phyloP scores from a whole-genome alignment of 2,797 vertebrate species.

The Danio jaintianensis region DNA sequence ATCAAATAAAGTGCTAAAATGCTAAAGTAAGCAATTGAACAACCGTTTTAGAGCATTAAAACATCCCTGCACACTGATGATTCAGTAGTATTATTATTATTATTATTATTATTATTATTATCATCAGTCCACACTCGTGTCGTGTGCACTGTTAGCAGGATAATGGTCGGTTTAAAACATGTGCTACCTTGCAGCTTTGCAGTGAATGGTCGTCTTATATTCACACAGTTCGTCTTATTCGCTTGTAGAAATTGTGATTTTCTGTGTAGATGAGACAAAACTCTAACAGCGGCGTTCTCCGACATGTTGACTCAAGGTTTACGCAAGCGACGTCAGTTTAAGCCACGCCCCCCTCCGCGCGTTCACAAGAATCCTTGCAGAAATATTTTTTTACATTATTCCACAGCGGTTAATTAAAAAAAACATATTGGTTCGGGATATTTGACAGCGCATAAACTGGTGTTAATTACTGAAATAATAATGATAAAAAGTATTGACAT shows the following conservation, averaged over 20 bases:
- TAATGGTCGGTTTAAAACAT: neutral
- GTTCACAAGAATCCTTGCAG: neutral
- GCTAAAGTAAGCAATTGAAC: too few relatives aligned
- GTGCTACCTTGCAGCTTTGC: slow-evolving; percentile 48
- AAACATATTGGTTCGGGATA: too few relatives aligned
- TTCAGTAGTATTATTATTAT: too few relatives aligned
- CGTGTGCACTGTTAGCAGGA: neutral
- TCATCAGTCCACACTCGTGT: too few relatives aligned
- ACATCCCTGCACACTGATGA: neutral
- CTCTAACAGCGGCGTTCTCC: neutral
- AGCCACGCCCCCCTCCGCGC: slow-evolving; percentile 19
- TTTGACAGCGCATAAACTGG: neutral
- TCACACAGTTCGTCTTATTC: slow-evolving; percentile 21
- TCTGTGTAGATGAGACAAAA: slow-evolving; percentile 13
- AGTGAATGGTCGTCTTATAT: slow-evolving; percentile 21
- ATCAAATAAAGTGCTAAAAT: neutral
- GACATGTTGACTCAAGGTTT: slow-evolving; percentile 39
- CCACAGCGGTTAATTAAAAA: too few relatives aligned
- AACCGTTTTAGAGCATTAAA: neutral
- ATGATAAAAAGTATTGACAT: neutral
- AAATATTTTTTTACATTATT: neutral
- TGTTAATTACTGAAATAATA: too few relatives aligned
- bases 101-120: too few relatives aligned
- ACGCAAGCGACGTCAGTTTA: neutral
- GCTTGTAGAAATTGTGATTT: neutral